Percentiles rank a stretch among this genome's conserved stretches.
Evolutionary conservation across 2,888 invertebrate genomes (phyloP).

Genomic region (Smittia sp.): DNA sequence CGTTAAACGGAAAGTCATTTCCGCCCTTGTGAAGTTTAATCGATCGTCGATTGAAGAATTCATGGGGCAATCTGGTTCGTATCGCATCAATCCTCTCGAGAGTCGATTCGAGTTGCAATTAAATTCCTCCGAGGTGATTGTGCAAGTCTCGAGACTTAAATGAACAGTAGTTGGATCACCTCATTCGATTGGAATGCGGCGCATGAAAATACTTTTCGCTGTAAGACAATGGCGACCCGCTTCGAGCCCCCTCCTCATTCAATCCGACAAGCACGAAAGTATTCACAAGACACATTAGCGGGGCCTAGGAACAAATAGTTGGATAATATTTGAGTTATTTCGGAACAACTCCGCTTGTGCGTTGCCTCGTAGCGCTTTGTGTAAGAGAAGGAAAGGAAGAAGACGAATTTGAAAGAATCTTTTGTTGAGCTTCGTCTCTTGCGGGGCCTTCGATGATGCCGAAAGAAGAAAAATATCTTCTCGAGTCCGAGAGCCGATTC

Average conservation of each 20-base stretch:
- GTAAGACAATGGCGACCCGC: neutral
- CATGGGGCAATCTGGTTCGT: neutral
- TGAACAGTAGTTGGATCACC: neutral
- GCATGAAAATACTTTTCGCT: neutral
- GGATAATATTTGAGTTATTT: neutral
- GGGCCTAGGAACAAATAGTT: neutral
- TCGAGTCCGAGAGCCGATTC: too few relatives aligned
- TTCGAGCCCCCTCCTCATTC: neutral
- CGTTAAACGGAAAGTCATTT: slow-evolving; percentile 21
- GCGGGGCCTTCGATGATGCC: too few relatives aligned
- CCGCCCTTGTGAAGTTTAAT: slow-evolving; percentile 4
- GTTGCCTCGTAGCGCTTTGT: slow-evolving; percentile 1
- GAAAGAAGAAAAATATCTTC: too few relatives aligned
- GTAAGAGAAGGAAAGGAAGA: neutral
- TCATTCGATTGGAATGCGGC: neutral
- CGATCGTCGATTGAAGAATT: neutral
- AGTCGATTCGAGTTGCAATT: neutral
- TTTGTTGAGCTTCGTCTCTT: neutral
- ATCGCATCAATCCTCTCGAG: neutral
- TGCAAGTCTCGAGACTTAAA: neutral
- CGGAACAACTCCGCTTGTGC: neutral
- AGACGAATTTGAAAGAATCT: neutral
- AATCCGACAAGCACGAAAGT: neutral
- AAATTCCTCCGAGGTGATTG: neutral
- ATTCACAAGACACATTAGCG: neutral